Evolutionary conservation across 1,140 invertebrate species (phyloP).

Genomic region (Lysiphlebus fabarum): DNA sequence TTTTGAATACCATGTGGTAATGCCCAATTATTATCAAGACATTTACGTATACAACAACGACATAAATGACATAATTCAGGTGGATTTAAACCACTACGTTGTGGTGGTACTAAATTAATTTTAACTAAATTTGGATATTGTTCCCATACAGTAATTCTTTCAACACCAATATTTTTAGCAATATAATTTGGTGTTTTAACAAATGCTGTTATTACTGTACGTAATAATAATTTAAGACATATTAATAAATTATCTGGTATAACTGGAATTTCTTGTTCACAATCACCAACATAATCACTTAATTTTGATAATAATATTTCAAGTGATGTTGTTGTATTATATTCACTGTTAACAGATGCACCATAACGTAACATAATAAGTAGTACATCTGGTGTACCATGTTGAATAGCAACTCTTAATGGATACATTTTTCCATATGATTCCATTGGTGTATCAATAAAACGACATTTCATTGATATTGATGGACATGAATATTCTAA

Average conservation of each 20-base stretch:
- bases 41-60: slow-evolving; percentile 65
- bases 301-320: slow-evolving; percentile 64
- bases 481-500: slow-evolving; percentile 53
- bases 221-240: slow-evolving; percentile 65
- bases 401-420: slow-evolving; percentile 67
- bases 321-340: slow-evolving; percentile 52
- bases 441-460: slow-evolving; percentile 76
- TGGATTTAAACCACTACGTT: slow-evolving; percentile 60
- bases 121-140: slow-evolving; percentile 63
- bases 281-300: slow-evolving; percentile 57
- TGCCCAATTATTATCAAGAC: slow-evolving; percentile 64
- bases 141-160: slow-evolving; percentile 59
- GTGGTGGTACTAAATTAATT: slow-evolving; percentile 61
- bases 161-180: slow-evolving; percentile 38
- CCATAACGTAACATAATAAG: slow-evolving; percentile 70
- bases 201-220: slow-evolving; percentile 57
- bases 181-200: slow-evolving; percentile 43
- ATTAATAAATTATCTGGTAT: slow-evolving; percentile 65
- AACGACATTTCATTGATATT: slow-evolving; percentile 48
- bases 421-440: slow-evolving; percentile 69
- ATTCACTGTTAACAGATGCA: slow-evolving; percentile 57
- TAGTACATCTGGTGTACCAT: slow-evolving; percentile 68
- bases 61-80: slow-evolving; percentile 57
- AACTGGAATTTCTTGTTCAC: slow-evolving; percentile 23
- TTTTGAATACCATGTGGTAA: slow-evolving; percentile 69